Evolutionary conservation across 2,888 invertebrate species (phyloP), one percentile per base, ranked within the genome.

Genomic region (Melanotus villosus): DNA sequence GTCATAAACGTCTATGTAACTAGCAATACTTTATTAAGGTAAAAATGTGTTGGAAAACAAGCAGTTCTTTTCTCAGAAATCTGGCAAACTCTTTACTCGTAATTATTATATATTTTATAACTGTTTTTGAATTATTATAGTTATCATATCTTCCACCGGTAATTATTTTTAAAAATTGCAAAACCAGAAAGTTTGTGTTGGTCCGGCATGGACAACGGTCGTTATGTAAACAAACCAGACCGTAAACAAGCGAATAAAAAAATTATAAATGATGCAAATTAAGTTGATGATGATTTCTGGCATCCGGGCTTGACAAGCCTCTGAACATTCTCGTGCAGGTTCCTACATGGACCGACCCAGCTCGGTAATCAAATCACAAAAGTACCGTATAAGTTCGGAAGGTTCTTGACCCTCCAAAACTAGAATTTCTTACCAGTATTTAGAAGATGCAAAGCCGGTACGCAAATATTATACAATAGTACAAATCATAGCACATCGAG

Each of bases 371-470:
- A 66, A 66, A 66, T 66, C 66, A 62, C 32, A 66, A 62, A 66
- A 67, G 67, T 67, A 67, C 67, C 67, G 67, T 67, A 63, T 23
- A 52, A 54, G 47, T 16, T 67, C 41, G 41, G 21, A 45, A 67
- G 67, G 67, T 67, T 60, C 62, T 67, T 67, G 67, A 67, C 67
- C 67, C 56, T n/a, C 32, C 43, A 56, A 67, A 67, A 67, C 59
- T 67, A 52, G 60, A 67, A 56, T 52, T 50, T 66, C 60, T 56
- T 30, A n/a, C 19, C 30, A 21, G n/a, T 21, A 45, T 45, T 23
- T 21, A 12, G 23, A 23, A 41, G 30, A 62, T 54, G 64, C 9
- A 54, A 32, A 67, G 54, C 59, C 36, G 14, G 36, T 41, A 67
- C 58, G 52, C 43, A 54, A 62, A 62, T 54, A 32, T 59, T 43